Percentiles rank a stretch among this genome's conserved stretches.
Conservation (phyloP, 1,140 invertebrate genomes). For the Teleogryllus occipitalis region DNA sequence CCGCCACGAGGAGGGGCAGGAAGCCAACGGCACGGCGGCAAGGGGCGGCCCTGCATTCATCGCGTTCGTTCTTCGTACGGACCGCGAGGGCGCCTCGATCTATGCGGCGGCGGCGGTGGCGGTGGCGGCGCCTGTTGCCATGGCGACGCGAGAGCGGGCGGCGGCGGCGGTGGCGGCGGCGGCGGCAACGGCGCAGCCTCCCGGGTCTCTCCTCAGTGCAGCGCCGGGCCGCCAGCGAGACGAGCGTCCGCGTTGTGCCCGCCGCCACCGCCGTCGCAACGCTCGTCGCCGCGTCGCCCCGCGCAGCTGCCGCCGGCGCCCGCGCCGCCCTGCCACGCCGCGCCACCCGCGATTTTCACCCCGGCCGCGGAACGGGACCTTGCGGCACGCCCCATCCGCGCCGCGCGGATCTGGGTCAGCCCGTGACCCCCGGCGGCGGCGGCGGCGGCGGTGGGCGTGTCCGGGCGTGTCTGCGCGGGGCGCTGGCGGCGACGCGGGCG, state of each 20-base stretch:
- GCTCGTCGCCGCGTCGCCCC: background rate
- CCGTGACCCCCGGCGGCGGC: no score
- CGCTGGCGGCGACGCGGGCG: no score
- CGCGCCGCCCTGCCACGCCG: background rate
- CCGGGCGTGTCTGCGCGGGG: background rate
- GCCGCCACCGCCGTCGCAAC: background rate
- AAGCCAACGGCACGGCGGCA: no score
- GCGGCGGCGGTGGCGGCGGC: constrained; percentile 25
- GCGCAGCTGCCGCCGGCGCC: background rate
- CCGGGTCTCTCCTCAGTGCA: constrained; percentile 20
- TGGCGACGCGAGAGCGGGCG: constrained; percentile 20
- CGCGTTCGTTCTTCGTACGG: background rate
- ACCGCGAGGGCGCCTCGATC: no score
- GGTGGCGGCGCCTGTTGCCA: constrained; percentile 16
- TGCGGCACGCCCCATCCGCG: no score
- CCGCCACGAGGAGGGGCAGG: no score
- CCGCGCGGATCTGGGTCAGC: no score
- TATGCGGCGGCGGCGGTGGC: no score
- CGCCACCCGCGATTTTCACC: no score
- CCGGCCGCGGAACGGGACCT: no score
- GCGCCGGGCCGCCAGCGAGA: constrained; percentile 21
- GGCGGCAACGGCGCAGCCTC: constrained; percentile 30
- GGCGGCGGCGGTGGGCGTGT: background rate
- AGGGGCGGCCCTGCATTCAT: background rate
- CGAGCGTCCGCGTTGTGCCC: constrained; percentile 27